phyloP scores from a whole-genome alignment of 2,797 vertebrate genomes.

The Carcharodon carcharias region DNA sequence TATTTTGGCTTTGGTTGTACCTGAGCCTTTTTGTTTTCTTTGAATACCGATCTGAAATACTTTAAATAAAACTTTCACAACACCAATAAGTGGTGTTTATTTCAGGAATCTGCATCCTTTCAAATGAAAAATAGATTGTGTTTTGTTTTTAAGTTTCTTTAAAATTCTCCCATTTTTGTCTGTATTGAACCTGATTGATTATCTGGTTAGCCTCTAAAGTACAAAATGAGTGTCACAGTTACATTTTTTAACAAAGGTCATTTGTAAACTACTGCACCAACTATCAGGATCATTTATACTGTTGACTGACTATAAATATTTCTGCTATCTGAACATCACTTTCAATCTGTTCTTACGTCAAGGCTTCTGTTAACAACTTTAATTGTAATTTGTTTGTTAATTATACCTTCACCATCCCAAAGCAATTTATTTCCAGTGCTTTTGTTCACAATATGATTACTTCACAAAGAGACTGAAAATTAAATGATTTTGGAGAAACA shows the following conservation, averaged over 20 bases:
- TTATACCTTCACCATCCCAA: background rate
- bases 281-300: background rate
- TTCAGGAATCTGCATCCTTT: background rate
- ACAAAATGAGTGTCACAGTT: background rate
- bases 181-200: background rate
- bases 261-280: background rate
- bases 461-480: background rate
- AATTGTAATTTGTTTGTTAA: slow-evolving; percentile 20
- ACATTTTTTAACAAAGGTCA: background rate
- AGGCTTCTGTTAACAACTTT: background rate
- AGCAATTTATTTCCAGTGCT: background rate
- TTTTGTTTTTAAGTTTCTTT: background rate
- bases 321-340: background rate
- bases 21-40: background rate
- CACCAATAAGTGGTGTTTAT: background rate
- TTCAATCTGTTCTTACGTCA: background rate
- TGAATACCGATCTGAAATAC: background rate
- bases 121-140: background rate
- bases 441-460: background rate
- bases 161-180: background rate
- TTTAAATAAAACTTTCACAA: background rate
- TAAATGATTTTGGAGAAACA: background rate
- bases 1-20: background rate
- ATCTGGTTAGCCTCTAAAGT: background rate
- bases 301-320: background rate